Evolutionary conservation across 1,140 invertebrate genomes (phyloP).

Genomic region (Homarus americanus): DNA sequence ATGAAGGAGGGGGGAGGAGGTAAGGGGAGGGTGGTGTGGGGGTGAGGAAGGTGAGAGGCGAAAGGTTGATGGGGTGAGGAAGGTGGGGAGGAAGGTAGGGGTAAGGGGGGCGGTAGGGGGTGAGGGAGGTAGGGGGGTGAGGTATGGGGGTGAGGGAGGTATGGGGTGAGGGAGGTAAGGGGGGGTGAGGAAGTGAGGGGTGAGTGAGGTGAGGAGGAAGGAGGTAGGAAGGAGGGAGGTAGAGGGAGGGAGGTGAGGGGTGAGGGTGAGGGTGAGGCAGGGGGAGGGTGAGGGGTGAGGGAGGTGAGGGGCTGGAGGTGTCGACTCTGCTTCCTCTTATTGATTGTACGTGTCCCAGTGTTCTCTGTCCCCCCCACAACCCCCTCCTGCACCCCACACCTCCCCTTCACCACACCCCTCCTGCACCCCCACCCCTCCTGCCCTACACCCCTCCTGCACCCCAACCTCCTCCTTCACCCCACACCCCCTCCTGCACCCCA

Average conservation of each 20-base stretch:
- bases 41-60: background rate
- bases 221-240: no score
- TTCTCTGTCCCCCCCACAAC: background rate
- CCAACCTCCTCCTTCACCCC: background rate
- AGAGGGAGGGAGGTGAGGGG: no score
- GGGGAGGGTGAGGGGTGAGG: no score
- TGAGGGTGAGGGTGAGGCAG: no score
- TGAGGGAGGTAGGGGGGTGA: no score
- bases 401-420: background rate
- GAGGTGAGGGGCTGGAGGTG: background rate
- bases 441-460: background rate
- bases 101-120: no score
- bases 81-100: no score
- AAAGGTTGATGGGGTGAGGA: no score
- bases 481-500: background rate
- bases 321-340: background rate
- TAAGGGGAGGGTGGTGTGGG: background rate
- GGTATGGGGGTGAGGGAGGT: no score
- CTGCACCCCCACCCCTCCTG: background rate
- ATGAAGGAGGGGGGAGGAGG: background rate
- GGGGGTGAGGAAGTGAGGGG: no score
- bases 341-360: background rate
- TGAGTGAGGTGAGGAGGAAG: no score
- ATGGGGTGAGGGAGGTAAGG: no score
- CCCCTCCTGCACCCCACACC: background rate